Base-by-base conservation (phyloP, 2,797 vertebrate genomes). In the Hippopotamyrus pictus region DNA sequence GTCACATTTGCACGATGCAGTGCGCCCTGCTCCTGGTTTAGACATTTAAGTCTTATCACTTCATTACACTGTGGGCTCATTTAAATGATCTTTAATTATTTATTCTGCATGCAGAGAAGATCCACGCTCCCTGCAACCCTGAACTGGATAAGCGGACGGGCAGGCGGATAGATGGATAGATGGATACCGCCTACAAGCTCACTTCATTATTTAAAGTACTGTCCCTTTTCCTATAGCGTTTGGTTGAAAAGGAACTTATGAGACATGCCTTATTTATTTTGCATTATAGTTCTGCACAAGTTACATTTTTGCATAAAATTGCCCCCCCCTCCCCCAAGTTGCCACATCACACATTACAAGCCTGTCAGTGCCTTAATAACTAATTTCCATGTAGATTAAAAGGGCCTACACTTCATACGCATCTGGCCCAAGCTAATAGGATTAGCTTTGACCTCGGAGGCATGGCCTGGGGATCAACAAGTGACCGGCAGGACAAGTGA, bases 281-380 rank as follows among this genome's bases (percentile, higher is more conserved):
- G n/a, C 37, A 46, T 48, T 79, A 50, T 44, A 69, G 12, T 48
- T 41, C 41, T 59, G 53, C 44, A 53, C 53, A 79, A 51, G 84
- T 62, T 79, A 48, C 41, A 29, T 44, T 53, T 87, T 76, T 62
- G 65, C 65, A 62, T 76, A 84, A 89, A 89, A 88, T 89, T 33
- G 33, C 57, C 2, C 37, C 83, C 51, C 88, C 22, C 57, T 8
- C 9, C 48, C 87, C 86, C 88, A 89, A 69, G 88, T 82, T 83
- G 41, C 62, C 87, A 84, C 76, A 88, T 86, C 88, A 82, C 73
- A 48, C 65, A 88, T 89, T 88, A 89, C 84, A 88, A 82, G 54
- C 84, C 88, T 90, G 91, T 88, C 88, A 90, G 48, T 59, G 89
- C 82, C 57, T 79, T 92, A 90, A 90, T 89, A 48, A 57, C 29